Percentiles rank a stretch among this genome's conserved stretches.
Evolutionary conservation across 2,797 vertebrate genomes (phyloP).

Genomic region (Propithecus deckenii): DNA sequence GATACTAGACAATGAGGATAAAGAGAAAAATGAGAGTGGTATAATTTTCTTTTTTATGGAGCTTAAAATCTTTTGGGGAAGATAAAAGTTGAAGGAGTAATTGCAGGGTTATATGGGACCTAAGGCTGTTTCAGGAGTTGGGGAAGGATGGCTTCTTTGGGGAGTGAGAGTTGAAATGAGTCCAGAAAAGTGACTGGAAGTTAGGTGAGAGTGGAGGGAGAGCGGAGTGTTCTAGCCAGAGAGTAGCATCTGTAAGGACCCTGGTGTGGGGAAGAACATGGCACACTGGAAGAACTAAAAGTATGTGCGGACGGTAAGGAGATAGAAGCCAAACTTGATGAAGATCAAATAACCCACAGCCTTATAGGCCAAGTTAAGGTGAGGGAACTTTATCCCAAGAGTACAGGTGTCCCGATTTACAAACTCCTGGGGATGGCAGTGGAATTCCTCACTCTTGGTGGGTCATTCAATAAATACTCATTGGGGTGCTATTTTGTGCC

Average conservation of each 20-base stretch:
- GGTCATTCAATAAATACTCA: background rate
- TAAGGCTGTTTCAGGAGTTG: no score
- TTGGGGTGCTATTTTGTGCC: background rate
- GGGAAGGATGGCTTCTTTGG: no score
- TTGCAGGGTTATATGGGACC: no score
- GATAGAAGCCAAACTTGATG: background rate
- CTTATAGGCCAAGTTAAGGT: no score
- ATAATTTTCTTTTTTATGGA: no score
- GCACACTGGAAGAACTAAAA: background rate
- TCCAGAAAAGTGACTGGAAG: background rate
- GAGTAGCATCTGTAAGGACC: background rate
- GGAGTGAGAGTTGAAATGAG: background rate
- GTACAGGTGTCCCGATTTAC: background rate
- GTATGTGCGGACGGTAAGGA: no score
- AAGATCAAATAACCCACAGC: background rate
- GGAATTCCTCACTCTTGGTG: background rate
- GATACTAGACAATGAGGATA: no score
- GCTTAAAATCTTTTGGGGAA: no score
- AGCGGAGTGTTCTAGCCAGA: background rate
- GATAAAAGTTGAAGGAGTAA: no score
- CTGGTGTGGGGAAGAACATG: background rate
- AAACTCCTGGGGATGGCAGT: background rate
- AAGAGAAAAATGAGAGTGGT: no score
- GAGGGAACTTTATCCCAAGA: background rate
- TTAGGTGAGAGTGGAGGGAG: background rate